phyloP scores from a whole-genome alignment of 2,888 invertebrate species.

The Dryadula phaetusa region DNA sequence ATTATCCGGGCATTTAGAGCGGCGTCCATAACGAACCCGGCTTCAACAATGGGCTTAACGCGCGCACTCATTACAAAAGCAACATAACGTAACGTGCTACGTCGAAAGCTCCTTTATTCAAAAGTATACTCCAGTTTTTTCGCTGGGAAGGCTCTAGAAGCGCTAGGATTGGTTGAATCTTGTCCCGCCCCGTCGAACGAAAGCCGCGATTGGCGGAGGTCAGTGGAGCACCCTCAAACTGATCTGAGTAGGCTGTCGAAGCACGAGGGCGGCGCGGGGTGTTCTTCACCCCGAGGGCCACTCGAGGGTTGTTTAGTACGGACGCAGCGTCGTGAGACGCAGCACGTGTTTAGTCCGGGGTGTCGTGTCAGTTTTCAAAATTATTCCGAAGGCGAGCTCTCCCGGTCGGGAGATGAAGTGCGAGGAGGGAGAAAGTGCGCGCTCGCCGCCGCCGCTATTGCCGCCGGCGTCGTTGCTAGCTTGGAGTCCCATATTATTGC shows the following conservation, averaged over 20 bases:
- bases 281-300: constrained; percentile 83
- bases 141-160: constrained; percentile 72
- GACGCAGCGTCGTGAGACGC: constrained; percentile 78
- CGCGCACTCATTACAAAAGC: constrained; percentile 84
- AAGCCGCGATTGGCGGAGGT: constrained; percentile 68
- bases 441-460: constrained; percentile 73
- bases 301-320: constrained; percentile 84
- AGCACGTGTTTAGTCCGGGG: constrained; percentile 78
- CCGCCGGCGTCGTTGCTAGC: constrained; percentile 87
- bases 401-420: constrained; percentile 83
- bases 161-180: constrained; percentile 64
- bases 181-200: constrained; percentile 71
- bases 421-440: constrained; percentile 76
- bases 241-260: constrained; percentile 82
- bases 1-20: constrained; percentile 80
- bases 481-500: constrained; percentile 90
- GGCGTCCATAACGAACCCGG: constrained; percentile 81
- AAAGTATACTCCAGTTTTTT: constrained; percentile 83
- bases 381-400: constrained; percentile 81
- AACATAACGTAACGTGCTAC: constrained; percentile 82
- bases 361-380: constrained; percentile 65
- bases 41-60: constrained; percentile 84
- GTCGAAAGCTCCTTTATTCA: constrained; percentile 83
- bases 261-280: constrained; percentile 81
- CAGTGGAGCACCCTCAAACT: constrained; percentile 80